Evolutionary conservation across 1,140 invertebrate species (phyloP).

Genomic region (Ephestia elutella): DNA sequence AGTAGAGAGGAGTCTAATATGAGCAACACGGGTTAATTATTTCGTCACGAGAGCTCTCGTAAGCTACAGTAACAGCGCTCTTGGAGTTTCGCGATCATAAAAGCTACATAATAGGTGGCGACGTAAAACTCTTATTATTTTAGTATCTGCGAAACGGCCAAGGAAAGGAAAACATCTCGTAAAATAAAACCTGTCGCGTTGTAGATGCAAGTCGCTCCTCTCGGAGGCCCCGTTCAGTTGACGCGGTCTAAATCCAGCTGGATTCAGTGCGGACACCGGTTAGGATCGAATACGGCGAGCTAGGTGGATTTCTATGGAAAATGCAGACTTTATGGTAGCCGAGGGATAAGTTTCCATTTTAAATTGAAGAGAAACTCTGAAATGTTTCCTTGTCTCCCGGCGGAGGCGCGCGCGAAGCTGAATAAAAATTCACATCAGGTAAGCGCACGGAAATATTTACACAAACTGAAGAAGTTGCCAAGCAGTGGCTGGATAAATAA

Average conservation of each 20-base stretch:
- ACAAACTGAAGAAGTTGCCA: slow-evolving; percentile 47
- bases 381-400: slow-evolving; percentile 65
- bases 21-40: slow-evolving; percentile 69
- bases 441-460: slow-evolving; percentile 59
- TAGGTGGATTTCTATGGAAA: slow-evolving; percentile 70
- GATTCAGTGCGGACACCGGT: slow-evolving; percentile 65
- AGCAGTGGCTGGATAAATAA: slow-evolving; percentile 53
- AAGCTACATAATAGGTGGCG: slow-evolving; percentile 69
- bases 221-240: slow-evolving; percentile 41
- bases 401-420: slow-evolving; percentile 42
- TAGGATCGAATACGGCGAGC: slow-evolving; percentile 58
- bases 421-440: slow-evolving; percentile 70
- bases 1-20: slow-evolving; percentile 54
- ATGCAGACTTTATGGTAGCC: slow-evolving; percentile 71
- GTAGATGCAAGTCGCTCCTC: slow-evolving; percentile 47
- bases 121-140: slow-evolving; percentile 73
- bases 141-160: slow-evolving; percentile 70
- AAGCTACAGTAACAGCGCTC: slow-evolving; percentile 66
- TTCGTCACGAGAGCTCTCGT: slow-evolving; percentile 67
- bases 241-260: slow-evolving; percentile 61
- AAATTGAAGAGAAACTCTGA: slow-evolving; percentile 70
- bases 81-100: slow-evolving; percentile 62
- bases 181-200: slow-evolving; percentile 66
- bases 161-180: slow-evolving; percentile 67
- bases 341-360: slow-evolving; percentile 72